Percentiles rank a stretch among this genome's conserved stretches.
Evolutionary conservation across 2,113 vertebrate species (phyloP).

Genomic region (Pseudorhombus dupliciocellatus): DNA sequence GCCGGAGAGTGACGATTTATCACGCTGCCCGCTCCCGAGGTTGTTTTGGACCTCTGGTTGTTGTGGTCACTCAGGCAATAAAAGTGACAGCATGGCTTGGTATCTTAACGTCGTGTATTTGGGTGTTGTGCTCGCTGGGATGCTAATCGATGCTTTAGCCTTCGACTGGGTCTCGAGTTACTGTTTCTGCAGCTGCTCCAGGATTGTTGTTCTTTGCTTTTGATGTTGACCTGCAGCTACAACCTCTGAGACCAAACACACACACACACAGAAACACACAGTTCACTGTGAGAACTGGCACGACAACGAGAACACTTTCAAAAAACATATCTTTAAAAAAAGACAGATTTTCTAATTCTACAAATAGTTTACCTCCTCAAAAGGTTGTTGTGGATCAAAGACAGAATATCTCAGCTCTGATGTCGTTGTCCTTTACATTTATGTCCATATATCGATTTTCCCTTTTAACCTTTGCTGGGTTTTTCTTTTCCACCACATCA

Average conservation of each 20-base stretch:
- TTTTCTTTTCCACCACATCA: background rate
- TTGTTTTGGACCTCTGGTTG: background rate
- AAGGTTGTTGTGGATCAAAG: no score
- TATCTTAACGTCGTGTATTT: constrained; percentile 51
- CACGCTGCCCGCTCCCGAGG: constrained; percentile 11
- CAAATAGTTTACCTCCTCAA: no score
- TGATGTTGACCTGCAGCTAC: constrained; percentile 64
- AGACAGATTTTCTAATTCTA: no score
- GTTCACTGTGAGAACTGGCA: constrained; percentile 52
- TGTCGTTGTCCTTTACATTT: no score
- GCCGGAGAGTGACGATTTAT: constrained; percentile 19
- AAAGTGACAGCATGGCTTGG: constrained; percentile 24
- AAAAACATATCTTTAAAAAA: background rate
- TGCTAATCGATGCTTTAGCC: constrained; percentile 59
- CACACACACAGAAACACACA: constrained; percentile 38
- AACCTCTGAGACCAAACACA: constrained; percentile 60
- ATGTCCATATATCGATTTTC: background rate
- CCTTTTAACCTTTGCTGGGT: background rate
- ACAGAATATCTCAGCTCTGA: no score
- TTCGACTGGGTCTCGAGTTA: constrained; percentile 62
- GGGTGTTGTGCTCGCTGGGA: constrained; percentile 38
- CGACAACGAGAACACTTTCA: constrained; percentile 6
- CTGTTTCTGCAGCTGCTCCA: constrained; percentile 81
- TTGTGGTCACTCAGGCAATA: constrained; percentile 12
- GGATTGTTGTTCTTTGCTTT: constrained; percentile 75